Evolutionary conservation across 1,140 invertebrate genomes (phyloP).

Genomic region (Heliothis subflexa): DNA sequence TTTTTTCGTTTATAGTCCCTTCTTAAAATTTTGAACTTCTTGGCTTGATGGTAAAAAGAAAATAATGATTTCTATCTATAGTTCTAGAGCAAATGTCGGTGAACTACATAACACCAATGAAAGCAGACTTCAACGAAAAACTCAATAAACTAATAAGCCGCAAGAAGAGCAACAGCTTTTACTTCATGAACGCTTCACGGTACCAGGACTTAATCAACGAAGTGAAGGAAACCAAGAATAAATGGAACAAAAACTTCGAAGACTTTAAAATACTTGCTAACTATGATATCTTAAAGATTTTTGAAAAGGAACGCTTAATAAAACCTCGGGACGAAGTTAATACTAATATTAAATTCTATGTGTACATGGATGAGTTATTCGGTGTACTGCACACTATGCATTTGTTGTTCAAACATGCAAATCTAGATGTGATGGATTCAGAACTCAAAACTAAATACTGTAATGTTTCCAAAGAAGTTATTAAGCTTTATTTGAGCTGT

Average conservation of each 20-base stretch:
- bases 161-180: constrained; percentile 70
- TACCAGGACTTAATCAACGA: constrained; percentile 71
- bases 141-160: constrained; percentile 62
- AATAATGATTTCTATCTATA: constrained; percentile 49
- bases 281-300: constrained; percentile 70
- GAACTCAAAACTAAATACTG: constrained; percentile 76
- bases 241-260: constrained; percentile 62
- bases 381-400: constrained; percentile 74
- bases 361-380: constrained; percentile 68
- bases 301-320: constrained; percentile 64
- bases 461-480: constrained; percentile 76
- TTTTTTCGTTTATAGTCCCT: no score
- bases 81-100: constrained; percentile 52
- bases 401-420: constrained; percentile 69
- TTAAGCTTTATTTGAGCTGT: constrained; percentile 71
- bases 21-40: background rate
- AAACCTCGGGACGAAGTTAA: constrained; percentile 61
- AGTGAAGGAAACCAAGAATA: constrained; percentile 66
- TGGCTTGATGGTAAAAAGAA: background rate
- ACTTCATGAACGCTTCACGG: constrained; percentile 59
- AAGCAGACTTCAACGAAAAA: constrained; percentile 69
- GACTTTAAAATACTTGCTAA: constrained; percentile 72
- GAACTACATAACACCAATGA: constrained; percentile 59
- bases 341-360: constrained; percentile 67
- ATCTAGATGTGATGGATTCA: constrained; percentile 64